Base-by-base conservation (phyloP, 2,797 vertebrate genomes). In the Fundulus diaphanus region DNA sequence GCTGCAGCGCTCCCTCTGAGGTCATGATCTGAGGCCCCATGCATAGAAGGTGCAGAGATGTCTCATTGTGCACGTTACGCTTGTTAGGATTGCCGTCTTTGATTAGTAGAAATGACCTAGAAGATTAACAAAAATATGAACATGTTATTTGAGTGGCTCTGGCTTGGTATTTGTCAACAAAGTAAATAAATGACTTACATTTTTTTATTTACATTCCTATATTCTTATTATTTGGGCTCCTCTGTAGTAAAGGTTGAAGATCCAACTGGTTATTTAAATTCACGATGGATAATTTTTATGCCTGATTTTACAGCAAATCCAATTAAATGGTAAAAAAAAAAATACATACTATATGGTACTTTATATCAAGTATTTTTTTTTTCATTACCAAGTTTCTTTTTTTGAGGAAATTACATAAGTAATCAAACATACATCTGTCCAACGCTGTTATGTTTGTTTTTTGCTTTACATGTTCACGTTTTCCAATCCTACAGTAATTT, bases 1-100 rank as follows among this genome's bases (percentile, higher is more conserved):
- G 97, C 71, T 98, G 96, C 83, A 99, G 95, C 12, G 96, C 96
- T 78, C 97, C 97, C 85, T 99, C 98, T 0, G 96, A 95, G 89
- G 97, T 97, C 94, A 99, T 92, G 92, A 99, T 98, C 82, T 96
- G 96, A 72, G 97, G 97, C 54, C 98, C 98, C 98, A 99, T 99
- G 95, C 98, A 99, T 86, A 99, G 95, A 54, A 99, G 95, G 93
- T 99, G 98, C 94, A 99, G 95, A 77, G 97, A 96, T 2, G 97
- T 99, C 92, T 99, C 98, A 79, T 99, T 99, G 95, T 98, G 97
- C 82, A 99, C 93, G 51, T 99, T 99, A 70, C 97, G 96, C 90
- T 99, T 99, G 92, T 99, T 99, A 74, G 98, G 98, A 94, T 99
- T 99, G 71, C 98, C 98, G 79, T 99, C 98, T 95, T 98, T 97